Conservation (phyloP, 2,888 invertebrate species). For the Drosophila helvetica region DNA sequence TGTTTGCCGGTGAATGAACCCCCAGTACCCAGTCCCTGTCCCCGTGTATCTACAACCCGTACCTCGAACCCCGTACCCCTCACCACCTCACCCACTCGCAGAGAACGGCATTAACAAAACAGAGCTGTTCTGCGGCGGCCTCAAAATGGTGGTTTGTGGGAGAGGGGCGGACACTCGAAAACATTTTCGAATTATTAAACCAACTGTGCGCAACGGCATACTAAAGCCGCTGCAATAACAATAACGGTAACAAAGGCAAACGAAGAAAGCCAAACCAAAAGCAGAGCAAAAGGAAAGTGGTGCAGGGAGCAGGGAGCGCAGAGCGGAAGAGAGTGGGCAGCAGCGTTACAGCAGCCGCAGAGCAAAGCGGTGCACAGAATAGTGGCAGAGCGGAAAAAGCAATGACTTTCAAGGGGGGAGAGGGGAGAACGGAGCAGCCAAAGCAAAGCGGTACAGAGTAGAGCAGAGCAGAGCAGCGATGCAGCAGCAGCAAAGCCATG, state of each 20-base stretch:
- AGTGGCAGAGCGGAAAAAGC: background rate
- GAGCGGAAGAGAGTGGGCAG: constrained; percentile 9
- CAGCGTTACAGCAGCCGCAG: background rate
- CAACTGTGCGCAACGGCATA: constrained; percentile 71
- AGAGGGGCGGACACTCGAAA: constrained; percentile 55
- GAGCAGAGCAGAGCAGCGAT: background rate
- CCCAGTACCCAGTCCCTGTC: background rate
- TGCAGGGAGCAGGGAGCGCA: background rate
- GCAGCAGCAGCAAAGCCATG: background rate
- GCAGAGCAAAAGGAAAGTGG: constrained; percentile 36
- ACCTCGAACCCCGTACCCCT: constrained; percentile 24
- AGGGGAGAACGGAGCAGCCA: background rate
- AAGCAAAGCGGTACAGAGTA: background rate
- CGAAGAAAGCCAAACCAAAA: constrained; percentile 52
- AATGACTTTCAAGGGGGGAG: background rate
- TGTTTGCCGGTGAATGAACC: constrained; percentile 14
- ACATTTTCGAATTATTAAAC: constrained; percentile 62
- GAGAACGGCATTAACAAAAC: constrained; percentile 1
- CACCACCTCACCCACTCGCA: background rate
- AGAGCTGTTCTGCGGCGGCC: constrained; percentile 25
- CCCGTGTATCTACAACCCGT: constrained; percentile 7
- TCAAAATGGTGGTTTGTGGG: constrained; percentile 64
- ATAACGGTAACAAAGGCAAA: constrained; percentile 53
- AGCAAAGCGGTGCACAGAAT: background rate
- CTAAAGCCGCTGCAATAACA: constrained; percentile 39